Evolutionary conservation across 2,797 vertebrate species (phyloP).

Genomic region (Acrossocheilus wenchowensis): DNA sequence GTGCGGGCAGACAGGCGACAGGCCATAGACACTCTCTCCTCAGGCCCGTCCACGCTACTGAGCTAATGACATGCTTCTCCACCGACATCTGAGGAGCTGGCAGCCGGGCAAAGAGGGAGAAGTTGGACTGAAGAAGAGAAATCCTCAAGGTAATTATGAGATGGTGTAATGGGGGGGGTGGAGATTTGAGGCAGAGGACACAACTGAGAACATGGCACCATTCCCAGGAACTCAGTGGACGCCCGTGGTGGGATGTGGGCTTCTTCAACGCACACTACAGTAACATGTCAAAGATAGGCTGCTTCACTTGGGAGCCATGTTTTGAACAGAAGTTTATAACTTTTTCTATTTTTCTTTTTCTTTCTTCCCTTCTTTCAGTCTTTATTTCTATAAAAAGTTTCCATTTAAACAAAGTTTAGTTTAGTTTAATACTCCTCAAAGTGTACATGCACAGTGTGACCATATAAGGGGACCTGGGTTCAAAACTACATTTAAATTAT

Average conservation of each 20-base stretch:
- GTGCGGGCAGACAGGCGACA: slow-evolving; percentile 31
- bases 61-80: slow-evolving; percentile 70
- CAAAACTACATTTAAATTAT: not conserved
- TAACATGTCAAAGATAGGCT: slow-evolving; percentile 58
- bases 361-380: not conserved
- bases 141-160: slow-evolving; percentile 74
- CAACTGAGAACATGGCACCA: slow-evolving; percentile 66
- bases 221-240: slow-evolving; percentile 65
- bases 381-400: slow-evolving; percentile 1
- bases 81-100: slow-evolving; percentile 74
- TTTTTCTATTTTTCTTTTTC: not conserved
- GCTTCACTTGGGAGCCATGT: not conserved
- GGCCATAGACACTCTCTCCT: slow-evolving; percentile 64
- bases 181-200: slow-evolving; percentile 43
- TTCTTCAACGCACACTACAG: slow-evolving; percentile 55
- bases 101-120: slow-evolving; percentile 68
- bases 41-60: slow-evolving; percentile 60
- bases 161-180: slow-evolving; percentile 64
- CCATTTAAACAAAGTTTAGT: slow-evolving; percentile 1
- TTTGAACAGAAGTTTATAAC: not conserved
- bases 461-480: not conserved
- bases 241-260: slow-evolving; percentile 58
- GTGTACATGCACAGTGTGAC: not conserved
- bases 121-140: slow-evolving; percentile 67
- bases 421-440: not conserved